Percentiles rank a stretch among this genome's conserved stretches.
Evolutionary conservation across 2,113 vertebrate species (phyloP).

Genomic region (Theristicus caerulescens): DNA sequence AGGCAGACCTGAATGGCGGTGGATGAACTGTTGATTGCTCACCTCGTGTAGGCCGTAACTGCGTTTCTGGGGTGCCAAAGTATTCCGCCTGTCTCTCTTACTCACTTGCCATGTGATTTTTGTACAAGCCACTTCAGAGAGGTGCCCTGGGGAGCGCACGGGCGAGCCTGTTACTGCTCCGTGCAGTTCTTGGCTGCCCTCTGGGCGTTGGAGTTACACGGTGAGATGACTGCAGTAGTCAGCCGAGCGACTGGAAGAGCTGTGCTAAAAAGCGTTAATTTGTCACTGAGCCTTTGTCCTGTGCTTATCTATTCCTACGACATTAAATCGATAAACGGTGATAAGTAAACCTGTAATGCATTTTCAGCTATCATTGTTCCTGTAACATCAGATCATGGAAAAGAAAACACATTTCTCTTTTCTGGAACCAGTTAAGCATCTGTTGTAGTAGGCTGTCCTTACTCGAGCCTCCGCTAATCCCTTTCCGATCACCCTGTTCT

Average conservation of each 20-base stretch:
- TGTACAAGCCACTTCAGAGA: background rate
- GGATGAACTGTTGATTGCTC: background rate
- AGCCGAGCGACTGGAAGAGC: background rate
- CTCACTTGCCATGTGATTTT: background rate
- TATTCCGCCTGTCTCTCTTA: background rate
- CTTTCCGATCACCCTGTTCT: background rate
- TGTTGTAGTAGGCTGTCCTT: background rate
- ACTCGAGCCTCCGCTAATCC: background rate
- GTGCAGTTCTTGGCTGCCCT: background rate
- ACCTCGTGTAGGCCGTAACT: rapidly evolving
- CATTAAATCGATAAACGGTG: background rate
- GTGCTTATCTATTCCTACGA: background rate
- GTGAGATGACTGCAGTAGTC: background rate
- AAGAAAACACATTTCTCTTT: background rate
- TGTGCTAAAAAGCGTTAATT: background rate
- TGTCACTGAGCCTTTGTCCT: background rate
- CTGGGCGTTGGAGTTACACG: background rate
- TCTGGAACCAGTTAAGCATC: background rate
- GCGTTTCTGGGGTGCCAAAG: rapidly evolving
- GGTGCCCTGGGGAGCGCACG: background rate
- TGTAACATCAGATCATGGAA: background rate
- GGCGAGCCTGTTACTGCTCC: background rate
- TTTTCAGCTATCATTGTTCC: background rate
- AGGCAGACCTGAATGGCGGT: background rate
- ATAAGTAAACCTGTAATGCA: background rate